These are phyloP conservation scores for Lagopus muta DNA, from an alignment of 2,113 vertebrate species.

Conservation along the genomic window DNA sequence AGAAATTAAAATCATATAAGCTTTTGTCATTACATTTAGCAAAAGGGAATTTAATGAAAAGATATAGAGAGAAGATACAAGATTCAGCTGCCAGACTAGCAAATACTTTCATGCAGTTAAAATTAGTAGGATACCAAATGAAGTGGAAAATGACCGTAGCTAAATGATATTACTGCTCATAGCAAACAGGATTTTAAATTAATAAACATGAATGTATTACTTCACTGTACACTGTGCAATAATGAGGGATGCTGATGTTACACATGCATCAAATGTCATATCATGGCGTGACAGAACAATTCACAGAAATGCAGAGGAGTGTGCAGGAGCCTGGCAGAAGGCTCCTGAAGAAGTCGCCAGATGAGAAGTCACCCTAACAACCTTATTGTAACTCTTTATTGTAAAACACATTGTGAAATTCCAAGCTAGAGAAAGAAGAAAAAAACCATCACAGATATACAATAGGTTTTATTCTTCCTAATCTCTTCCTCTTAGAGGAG, in stretches of 20 bases:
- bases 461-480: neutral
- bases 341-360: neutral
- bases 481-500: neutral
- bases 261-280: slow-evolving; percentile 16
- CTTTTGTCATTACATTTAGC: neutral
- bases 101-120: slow-evolving; percentile 49
- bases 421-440: neutral
- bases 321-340: neutral
- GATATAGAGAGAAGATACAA: neutral
- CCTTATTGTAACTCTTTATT: neutral
- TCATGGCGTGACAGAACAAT: neutral
- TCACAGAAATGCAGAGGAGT: neutral
- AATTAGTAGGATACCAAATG: slow-evolving; percentile 53
- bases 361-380: neutral
- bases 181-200: slow-evolving; percentile 60
- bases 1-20: neutral
- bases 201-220: slow-evolving; percentile 67
- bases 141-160: slow-evolving; percentile 64
- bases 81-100: neutral
- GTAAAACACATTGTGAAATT: neutral
- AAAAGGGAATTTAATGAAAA: neutral
- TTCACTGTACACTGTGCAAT: neutral
- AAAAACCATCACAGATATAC: neutral
- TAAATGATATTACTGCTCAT: slow-evolving; percentile 49
- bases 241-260: slow-evolving; percentile 19